These are phyloP conservation scores for Poecilia latipinna DNA, from an alignment of 2,113 vertebrate genomes.

Conservation along the genomic window DNA sequence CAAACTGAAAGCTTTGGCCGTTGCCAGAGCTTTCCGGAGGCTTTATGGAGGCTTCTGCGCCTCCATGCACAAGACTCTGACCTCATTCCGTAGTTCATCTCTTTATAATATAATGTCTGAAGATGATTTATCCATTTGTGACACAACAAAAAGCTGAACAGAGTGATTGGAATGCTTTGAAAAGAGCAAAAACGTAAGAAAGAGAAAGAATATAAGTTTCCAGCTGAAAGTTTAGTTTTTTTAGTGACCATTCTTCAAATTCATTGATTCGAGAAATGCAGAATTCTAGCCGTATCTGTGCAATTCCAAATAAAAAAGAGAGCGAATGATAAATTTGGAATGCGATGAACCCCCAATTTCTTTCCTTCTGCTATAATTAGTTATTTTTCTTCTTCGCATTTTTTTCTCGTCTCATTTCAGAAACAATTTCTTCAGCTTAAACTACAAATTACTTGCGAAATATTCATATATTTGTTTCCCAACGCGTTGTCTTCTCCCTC, in stretches of 20 bases:
- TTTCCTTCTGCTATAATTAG: too few relatives aligned
- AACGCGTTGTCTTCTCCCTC: too few relatives aligned
- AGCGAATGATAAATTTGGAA: too few relatives aligned
- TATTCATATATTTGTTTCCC: too few relatives aligned
- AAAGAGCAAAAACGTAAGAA: background rate
- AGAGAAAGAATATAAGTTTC: background rate
- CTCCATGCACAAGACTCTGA: background rate
- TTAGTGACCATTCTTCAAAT: background rate
- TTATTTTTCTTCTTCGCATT: too few relatives aligned
- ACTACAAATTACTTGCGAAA: too few relatives aligned
- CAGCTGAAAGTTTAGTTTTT: too few relatives aligned
- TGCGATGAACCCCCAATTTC: too few relatives aligned
- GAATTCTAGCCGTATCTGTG: background rate
- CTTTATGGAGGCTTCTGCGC: constrained; percentile 3
- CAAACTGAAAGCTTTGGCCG: constrained; percentile 38
- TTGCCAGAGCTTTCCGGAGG: background rate
- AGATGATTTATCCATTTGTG: background rate
- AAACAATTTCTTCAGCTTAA: too few relatives aligned
- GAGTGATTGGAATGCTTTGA: too few relatives aligned
- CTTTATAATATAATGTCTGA: background rate
- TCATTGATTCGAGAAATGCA: background rate
- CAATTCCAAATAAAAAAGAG: background rate
- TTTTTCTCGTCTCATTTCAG: too few relatives aligned
- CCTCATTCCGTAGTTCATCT: background rate
- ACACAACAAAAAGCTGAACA: too few relatives aligned